Percentiles rank a stretch among this genome's conserved stretches.
Evolutionary conservation across 2,113 vertebrate genomes (phyloP).

Genomic region (Hipposideros armiger): DNA sequence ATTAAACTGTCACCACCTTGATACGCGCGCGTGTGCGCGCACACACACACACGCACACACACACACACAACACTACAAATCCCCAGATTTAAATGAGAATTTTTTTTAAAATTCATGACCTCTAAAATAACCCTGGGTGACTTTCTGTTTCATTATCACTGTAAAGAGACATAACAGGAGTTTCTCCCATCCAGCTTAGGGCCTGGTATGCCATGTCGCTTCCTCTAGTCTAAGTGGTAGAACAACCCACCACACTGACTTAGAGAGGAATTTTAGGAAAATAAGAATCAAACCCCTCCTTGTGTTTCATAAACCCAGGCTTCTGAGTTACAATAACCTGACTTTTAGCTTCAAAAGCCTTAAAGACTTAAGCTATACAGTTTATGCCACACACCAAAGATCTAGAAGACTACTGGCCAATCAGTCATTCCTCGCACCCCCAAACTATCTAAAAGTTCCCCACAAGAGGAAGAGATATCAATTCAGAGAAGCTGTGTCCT

Average conservation of each 20-base stretch:
- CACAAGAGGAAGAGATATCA: background rate
- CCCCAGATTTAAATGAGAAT: background rate
- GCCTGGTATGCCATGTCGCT: background rate
- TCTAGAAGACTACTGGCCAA: background rate
- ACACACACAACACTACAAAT: background rate
- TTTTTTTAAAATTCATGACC: background rate
- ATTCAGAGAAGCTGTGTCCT: background rate
- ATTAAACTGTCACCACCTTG: background rate
- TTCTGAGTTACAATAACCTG: background rate
- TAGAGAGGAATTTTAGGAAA: constrained; percentile 3
- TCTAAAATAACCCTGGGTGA: background rate
- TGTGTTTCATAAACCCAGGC: background rate
- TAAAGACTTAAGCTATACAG: background rate
- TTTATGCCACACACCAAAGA: background rate
- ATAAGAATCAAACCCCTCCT: background rate
- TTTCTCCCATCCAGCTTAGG: background rate
- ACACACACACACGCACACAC: background rate
- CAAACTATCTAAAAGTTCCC: background rate
- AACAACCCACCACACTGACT: background rate
- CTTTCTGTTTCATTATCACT: background rate
- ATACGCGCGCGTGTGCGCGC: background rate
- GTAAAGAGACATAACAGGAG: background rate
- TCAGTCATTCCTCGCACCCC: background rate
- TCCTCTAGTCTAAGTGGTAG: background rate
- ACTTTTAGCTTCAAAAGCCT: background rate